Percentiles rank a stretch among this genome's conserved stretches.
phyloP scores from a whole-genome alignment of 1,140 invertebrate genomes.

The Nilaparvata lugens region DNA sequence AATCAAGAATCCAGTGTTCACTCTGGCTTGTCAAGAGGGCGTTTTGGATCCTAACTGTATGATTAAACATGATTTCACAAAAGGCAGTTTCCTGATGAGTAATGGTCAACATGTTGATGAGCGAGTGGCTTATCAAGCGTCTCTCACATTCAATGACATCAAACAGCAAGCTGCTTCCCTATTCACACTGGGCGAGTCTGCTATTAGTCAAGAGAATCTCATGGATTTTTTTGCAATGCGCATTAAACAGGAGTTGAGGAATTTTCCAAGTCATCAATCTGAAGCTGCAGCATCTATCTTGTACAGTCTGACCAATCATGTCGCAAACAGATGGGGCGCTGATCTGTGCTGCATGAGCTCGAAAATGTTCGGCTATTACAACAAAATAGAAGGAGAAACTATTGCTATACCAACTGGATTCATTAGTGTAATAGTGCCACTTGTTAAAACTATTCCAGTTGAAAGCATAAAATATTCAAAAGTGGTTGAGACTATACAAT shows the following conservation, averaged over 20 bases:
- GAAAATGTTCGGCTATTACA: conserved; percentile 40
- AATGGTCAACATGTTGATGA: conserved; percentile 51
- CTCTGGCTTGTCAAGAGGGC: conserved; percentile 51
- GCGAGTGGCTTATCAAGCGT: conserved; percentile 47
- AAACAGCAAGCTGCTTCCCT: conserved; percentile 45
- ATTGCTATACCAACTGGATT: conserved; percentile 53
- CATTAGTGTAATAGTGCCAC: conserved; percentile 51
- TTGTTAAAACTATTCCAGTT: conserved; percentile 49
- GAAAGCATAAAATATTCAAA: conserved; percentile 41
- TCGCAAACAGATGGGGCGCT: conserved; percentile 13
- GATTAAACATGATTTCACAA: conserved; percentile 36
- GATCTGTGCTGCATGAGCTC: conserved; percentile 12
- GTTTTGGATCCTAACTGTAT: conserved; percentile 40
- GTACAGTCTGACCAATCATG: conserved; percentile 10
- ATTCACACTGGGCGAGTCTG: not conserved
- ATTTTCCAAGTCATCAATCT: conserved; percentile 7
- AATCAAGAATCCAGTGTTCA: conserved; percentile 51
- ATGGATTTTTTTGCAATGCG: conserved; percentile 3
- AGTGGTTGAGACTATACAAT: conserved; percentile 48
- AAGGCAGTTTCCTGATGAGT: conserved; percentile 51
- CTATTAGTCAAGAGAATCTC: not conserved
- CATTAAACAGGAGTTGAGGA: conserved; percentile 9
- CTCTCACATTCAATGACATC: conserved; percentile 51
- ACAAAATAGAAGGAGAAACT: conserved; percentile 53
- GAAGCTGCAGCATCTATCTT: not conserved